These are phyloP conservation scores for Diadema setosum DNA, from an alignment of 35 echinoderm and acorn worm genomes.

Conservation along the genomic window DNA sequence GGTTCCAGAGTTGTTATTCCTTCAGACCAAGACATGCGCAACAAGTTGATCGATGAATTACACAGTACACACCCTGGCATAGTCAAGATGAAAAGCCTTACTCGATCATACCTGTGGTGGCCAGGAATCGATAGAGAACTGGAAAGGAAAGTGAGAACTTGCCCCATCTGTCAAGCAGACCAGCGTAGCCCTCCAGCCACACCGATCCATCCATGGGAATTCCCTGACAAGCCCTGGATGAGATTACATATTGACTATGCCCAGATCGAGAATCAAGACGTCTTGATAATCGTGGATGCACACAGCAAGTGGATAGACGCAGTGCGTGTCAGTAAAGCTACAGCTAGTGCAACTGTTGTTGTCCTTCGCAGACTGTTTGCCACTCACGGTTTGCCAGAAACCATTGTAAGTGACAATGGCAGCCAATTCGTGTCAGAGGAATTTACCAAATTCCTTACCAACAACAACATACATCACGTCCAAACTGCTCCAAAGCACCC, in stretches of 20 bases:
- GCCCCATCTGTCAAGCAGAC: conserved; percentile 15
- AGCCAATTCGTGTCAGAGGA: conserved; percentile 54
- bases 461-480: conserved; percentile 54
- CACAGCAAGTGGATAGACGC: conserved; percentile 60
- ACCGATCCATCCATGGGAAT: conserved; percentile 33
- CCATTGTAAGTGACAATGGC: conserved; percentile 64
- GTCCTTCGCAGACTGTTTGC: conserved; percentile 48
- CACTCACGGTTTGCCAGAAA: conserved; percentile 55
- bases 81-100: conserved; percentile 53
- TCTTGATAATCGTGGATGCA: conserved; percentile 56
- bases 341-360: conserved; percentile 25
- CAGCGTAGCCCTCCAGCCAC: not conserved
- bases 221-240: conserved; percentile 2
- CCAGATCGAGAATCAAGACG: conserved; percentile 10
- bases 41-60: conserved; percentile 10
- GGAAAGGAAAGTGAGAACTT: conserved; percentile 16
- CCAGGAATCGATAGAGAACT: conserved; percentile 36
- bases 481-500: conserved; percentile 67
- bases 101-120: conserved; percentile 31
- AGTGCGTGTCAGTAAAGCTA: conserved; percentile 12
- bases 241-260: conserved; percentile 52
- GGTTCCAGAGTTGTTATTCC: conserved; percentile 64
- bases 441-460: conserved; percentile 32
- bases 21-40: conserved; percentile 4
- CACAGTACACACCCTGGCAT: conserved; percentile 60